phyloP scores from a whole-genome alignment of 1,140 invertebrate species.

The Trichoplusia ni region DNA sequence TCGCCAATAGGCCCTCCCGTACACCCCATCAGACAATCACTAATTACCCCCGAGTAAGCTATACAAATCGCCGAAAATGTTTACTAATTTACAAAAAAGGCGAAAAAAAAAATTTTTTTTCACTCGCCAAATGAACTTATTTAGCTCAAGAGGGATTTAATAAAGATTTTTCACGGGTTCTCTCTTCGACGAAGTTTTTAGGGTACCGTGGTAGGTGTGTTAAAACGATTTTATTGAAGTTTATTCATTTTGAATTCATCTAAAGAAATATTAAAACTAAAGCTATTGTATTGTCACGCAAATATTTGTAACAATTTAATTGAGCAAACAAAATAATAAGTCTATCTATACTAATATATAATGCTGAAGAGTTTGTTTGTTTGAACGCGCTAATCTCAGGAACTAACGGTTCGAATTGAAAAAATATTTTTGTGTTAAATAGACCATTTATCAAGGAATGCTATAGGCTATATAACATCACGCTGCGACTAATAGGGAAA shows the following conservation, averaged over 20 bases:
- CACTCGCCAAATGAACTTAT: conserved; percentile 76
- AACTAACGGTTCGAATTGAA: too few relatives aligned
- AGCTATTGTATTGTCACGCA: too few relatives aligned
- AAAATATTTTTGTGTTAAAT: too few relatives aligned
- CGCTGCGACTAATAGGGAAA: too few relatives aligned
- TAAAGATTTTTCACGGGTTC: conserved; percentile 76
- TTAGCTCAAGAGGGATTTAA: conserved; percentile 75
- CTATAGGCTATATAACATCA: too few relatives aligned
- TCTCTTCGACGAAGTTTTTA: conserved; percentile 62
- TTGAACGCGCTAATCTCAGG: too few relatives aligned
- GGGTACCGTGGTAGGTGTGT: conserved; percentile 11
- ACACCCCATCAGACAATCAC: conserved; percentile 64
- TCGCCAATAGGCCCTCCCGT: conserved; percentile 55
- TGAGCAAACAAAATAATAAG: not conserved
- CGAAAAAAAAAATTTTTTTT: conserved; percentile 41
- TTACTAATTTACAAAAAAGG: conserved; percentile 75
- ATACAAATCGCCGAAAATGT: conserved; percentile 78
- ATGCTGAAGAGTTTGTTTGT: too few relatives aligned
- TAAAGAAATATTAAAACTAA: too few relatives aligned
- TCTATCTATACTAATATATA: too few relatives aligned
- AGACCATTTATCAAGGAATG: too few relatives aligned
- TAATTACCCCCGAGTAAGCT: conserved; percentile 73
- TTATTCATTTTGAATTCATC: too few relatives aligned
- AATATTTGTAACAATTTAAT: too few relatives aligned
- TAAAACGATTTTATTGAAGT: not conserved